Base-by-base conservation (phyloP, 2,888 invertebrate species). In the Ennomos quercinarius region DNA sequence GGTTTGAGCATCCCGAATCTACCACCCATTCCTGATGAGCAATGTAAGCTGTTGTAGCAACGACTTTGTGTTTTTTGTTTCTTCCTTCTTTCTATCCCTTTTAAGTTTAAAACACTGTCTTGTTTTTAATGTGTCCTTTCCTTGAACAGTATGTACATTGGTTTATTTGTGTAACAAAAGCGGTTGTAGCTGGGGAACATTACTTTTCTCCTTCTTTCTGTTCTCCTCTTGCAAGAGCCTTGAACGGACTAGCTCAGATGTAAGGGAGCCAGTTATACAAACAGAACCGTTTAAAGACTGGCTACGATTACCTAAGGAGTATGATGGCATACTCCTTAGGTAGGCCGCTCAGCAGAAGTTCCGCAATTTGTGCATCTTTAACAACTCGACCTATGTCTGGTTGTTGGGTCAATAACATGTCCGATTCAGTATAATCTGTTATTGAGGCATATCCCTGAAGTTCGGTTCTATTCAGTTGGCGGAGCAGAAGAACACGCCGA, bases 341-440 rank as follows among this genome's bases (percentile, higher is more conserved):
- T 27, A 42, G n/a, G 10, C 42, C 42, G 9, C 42, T 42, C 2
- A 42, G 13, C 13, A 42, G 10, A 17, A 42, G 1, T 12, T 41
- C 41, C 11, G 41, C 41, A 1, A 41, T 12, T 41, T 41, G 12
- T 12, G 41, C 12, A 41, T 41, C 42, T 42, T 27, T 27, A 13
- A 9, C 27, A 9, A 27, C 10, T 8, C 10, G 5, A 1, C 41
- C 13, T 6, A 41, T 41, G 41, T 41, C 13, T 3, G 41, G 39
- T n/a, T 41, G 41, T 42, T 17, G 42, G 10, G n/a, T 10, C 5
- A 42, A 10, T 12, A 10, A n/a, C 27, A 42, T 27, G 27, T 9
- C 42, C 12, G 1, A 0, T 0, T 17, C 13, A 12, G 10, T 58
- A 17, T 58, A 58, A 1, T 38, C 58, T 9, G 36, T 38, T 53